A percentile compares a stretch with the other conserved stretches of the same genome.
phyloP scores from a whole-genome alignment of 2,113 vertebrate genomes.

The Ochotona curzoniae region DNA sequence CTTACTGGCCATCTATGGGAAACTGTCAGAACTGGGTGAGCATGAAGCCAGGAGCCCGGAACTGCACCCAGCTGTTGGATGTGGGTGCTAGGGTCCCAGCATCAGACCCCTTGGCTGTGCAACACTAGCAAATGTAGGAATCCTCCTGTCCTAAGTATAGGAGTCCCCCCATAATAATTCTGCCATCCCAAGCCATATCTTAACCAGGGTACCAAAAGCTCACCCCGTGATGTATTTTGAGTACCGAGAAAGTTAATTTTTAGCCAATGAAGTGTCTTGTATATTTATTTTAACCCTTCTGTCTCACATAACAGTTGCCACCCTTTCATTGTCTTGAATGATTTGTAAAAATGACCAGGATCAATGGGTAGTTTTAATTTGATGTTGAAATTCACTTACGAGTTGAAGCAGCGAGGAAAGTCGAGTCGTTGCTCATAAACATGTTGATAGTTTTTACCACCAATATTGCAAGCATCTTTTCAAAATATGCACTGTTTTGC shows the following conservation, averaged over 20 bases:
- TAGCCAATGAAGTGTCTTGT: neutral
- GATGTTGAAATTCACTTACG: neutral
- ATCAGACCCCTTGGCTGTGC: too few species aligned
- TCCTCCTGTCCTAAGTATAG: too few species aligned
- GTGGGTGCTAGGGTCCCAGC: too few species aligned
- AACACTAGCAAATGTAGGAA: too few species aligned
- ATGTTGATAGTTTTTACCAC: neutral
- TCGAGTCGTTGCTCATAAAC: neutral
- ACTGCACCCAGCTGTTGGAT: too few species aligned
- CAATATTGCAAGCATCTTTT: neutral
- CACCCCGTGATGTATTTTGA: neutral
- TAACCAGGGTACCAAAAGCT: too few species aligned
- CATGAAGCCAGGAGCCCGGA: too few species aligned
- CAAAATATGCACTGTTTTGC: neutral
- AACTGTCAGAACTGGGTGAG: too few species aligned
- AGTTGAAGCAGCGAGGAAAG: conserved; percentile 5
- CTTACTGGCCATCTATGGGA: too few species aligned
- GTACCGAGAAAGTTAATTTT: neutral
- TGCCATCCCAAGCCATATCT: too few species aligned
- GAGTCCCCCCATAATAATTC: too few species aligned
- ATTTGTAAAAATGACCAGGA: neutral
- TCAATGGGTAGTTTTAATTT: neutral
- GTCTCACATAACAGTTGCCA: neutral
- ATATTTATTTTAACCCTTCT: neutral
- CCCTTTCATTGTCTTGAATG: neutral